Conservation (phyloP, 2,888 invertebrate genomes). For the Sminthurinus aureus region DNA sequence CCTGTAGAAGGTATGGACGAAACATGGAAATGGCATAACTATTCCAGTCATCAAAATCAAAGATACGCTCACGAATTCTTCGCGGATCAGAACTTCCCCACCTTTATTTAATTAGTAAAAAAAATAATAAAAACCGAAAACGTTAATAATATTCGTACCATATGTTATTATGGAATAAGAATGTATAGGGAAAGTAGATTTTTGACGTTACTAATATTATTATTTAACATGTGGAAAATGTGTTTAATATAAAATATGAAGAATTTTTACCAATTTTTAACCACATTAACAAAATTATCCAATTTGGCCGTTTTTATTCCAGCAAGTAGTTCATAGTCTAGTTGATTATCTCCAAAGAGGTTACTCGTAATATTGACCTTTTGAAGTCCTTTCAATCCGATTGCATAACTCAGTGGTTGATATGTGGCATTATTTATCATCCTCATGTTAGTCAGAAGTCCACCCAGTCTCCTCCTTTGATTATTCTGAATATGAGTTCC, state of each 20-base stretch:
- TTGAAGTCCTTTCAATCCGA: slow-evolving; percentile 93
- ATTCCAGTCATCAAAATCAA: slow-evolving; percentile 99
- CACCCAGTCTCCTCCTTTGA: slow-evolving; percentile 41
- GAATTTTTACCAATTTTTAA: slow-evolving; percentile 82
- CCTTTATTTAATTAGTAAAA: slow-evolving; percentile 28
- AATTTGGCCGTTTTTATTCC: slow-evolving; percentile 85
- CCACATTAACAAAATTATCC: slow-evolving; percentile 84
- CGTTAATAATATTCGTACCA: too few relatives aligned
- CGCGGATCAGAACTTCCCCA: slow-evolving; percentile 85
- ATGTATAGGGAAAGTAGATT: too few relatives aligned
- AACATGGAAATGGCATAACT: slow-evolving; percentile 93
- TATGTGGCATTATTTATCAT: slow-evolving; percentile 61
- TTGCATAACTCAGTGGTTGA: slow-evolving; percentile 77
- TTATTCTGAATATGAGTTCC: slow-evolving; percentile 37
- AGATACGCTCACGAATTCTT: slow-evolving; percentile 82
- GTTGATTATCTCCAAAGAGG: slow-evolving; percentile 80
- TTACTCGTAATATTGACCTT: slow-evolving; percentile 91
- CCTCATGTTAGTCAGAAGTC: slow-evolving; percentile 59
- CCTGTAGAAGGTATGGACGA: slow-evolving; percentile 83
- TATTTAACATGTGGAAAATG: too few relatives aligned
- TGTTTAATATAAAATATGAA: too few relatives aligned
- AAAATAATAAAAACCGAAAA: not conserved
- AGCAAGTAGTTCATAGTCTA: slow-evolving; percentile 90
- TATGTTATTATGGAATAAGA: too few relatives aligned
- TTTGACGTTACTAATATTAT: too few relatives aligned